Percentiles rank a stretch among this genome's conserved stretches.
These are phyloP conservation scores for Urocyon cinereoargenteus DNA, from an alignment of 2,797 vertebrate genomes.

Conservation along the genomic window DNA sequence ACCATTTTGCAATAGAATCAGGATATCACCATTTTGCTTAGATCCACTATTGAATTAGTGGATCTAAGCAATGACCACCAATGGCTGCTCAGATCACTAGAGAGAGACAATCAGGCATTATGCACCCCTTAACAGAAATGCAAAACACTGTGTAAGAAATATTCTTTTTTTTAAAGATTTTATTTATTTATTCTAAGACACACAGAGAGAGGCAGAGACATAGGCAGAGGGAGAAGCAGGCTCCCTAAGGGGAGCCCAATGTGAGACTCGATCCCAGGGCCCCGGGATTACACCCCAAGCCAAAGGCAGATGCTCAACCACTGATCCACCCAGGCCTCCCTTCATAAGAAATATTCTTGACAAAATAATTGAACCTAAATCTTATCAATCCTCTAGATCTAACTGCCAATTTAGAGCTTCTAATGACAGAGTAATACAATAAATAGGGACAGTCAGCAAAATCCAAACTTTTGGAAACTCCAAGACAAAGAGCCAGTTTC, in stretches of 20 bases:
- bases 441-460: slow-evolving; percentile 33
- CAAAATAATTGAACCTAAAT: slow-evolving; percentile 34
- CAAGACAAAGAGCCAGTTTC: not conserved
- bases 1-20: not conserved
- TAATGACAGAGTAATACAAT: not conserved
- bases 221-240: too few species aligned
- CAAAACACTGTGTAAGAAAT: not conserved
- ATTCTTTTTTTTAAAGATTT: not conserved
- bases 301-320: too few species aligned
- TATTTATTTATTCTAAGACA: too few species aligned
- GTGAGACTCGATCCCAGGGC: too few species aligned
- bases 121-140: not conserved
- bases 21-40: too few species aligned
- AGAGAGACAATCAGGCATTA: not conserved
- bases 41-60: slow-evolving; percentile 45
- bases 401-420: not conserved
- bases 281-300: too few species aligned
- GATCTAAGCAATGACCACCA: slow-evolving; percentile 19
- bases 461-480: not conserved
- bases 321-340: too few species aligned
- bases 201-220: too few species aligned
- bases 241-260: too few species aligned
- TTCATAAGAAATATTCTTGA: not conserved
- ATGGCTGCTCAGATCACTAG: not conserved
- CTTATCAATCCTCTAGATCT: slow-evolving; percentile 24